Base-by-base conservation (phyloP, 2,797 vertebrate genomes). In the Aulostomus chinensis region DNA sequence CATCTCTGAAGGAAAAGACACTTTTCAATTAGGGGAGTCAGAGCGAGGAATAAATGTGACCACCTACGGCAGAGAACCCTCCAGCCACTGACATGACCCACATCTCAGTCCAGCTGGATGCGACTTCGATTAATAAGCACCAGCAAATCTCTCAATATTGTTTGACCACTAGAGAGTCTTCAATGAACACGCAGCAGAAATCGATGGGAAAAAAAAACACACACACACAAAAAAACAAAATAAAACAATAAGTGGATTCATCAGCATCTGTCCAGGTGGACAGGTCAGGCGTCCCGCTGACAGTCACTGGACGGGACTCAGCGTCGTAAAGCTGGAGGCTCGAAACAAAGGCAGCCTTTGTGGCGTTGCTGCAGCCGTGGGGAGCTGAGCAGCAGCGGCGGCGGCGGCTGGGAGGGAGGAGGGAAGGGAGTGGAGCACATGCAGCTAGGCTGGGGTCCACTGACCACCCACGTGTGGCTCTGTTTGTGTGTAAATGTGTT, bases 241-340 rank as follows among this genome's bases (percentile, higher is more conserved):
- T 17, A 49, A 71, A 56, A 81, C 77, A 86, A 73, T 64, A 64
- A 63, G 47, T 71, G 42, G 47, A 70, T 73, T 76, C 39, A 58
- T 54, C 39, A 64, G 59, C 81, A 76, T 76, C 64, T 70, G 78
- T 69, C 69, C 78, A 87, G 81, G 77, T 88, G 81, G 73, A 82
- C 71, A 17, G 58, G 58, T 65, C 71, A 67, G 54, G 47, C 57
- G 58, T 64, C 50, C 65, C 51, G 16, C 53, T 56, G 53, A 79
- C 52, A 48, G 65, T 56, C 33, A 26, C 50, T 68, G 68, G 61
- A 67, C 24, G 41, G 50, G 45, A 50, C 59, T 72, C 9, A 39
- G 35, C 55, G 13, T 13, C 9, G 61, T 33, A 54, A 50, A 58
- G 66, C 58, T 52, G 53, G 41, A 60, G 42, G 34, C 66, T 66